Evolutionary conservation across 2,797 vertebrate genomes (phyloP).

Genomic region (Prunella strophiata): DNA sequence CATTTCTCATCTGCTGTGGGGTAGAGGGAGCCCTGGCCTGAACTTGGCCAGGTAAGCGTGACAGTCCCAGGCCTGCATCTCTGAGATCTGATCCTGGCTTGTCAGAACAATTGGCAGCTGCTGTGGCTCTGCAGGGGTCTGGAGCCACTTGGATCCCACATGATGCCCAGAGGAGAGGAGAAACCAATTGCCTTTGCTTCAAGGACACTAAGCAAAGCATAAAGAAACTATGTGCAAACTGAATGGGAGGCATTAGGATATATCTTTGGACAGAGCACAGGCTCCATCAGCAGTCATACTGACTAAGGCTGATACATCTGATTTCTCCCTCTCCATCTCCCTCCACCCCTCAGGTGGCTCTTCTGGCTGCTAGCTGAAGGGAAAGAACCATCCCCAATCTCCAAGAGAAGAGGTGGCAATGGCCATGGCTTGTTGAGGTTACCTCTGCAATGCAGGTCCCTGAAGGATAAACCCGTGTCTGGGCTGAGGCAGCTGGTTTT

Average conservation of each 20-base stretch:
- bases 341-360: background rate
- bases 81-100: background rate
- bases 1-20: background rate
- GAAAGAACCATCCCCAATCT: background rate
- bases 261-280: conserved; percentile 21
- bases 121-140: background rate
- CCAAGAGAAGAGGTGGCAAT: background rate
- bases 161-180: conserved; percentile 50
- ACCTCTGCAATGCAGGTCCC: background rate
- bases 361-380: background rate
- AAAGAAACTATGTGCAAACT: conserved; percentile 48
- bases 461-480: background rate
- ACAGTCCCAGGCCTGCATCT: background rate
- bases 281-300: conserved; percentile 27
- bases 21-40: background rate
- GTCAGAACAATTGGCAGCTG: conserved; percentile 2
- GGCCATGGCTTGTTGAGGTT: background rate
- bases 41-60: background rate
- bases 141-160: conserved; percentile 30
- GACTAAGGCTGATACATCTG: conserved; percentile 3
- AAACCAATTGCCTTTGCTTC: conserved; percentile 63
- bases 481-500: background rate
- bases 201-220: conserved; percentile 46
- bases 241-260: conserved; percentile 39
- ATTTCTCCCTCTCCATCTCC: background rate